Conservation (phyloP, 2,113 vertebrate species). For the Helogale parvula region DNA sequence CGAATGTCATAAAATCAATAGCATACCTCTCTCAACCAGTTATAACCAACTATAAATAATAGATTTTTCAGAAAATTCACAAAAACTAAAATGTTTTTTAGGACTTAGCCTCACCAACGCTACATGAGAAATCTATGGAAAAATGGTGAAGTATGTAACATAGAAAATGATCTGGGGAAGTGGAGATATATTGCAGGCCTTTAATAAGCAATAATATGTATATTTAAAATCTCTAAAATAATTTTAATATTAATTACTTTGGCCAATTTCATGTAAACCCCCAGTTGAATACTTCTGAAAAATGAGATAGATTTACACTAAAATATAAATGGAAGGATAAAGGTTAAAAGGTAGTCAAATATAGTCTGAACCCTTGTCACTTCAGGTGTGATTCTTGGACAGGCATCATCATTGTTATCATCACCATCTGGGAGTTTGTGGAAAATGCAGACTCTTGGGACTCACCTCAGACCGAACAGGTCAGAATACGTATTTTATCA, state of each 20-base stretch:
- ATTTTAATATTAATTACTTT: background rate
- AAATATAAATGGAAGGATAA: background rate
- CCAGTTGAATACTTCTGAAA: background rate
- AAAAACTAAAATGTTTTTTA: background rate
- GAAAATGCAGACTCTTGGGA: background rate
- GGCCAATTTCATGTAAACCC: background rate
- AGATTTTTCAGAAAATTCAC: background rate
- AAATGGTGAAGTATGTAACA: background rate
- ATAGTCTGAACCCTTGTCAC: background rate
- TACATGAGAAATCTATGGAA: background rate
- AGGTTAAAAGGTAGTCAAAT: background rate
- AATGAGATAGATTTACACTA: background rate
- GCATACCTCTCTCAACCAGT: background rate
- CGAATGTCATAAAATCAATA: background rate
- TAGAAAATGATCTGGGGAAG: background rate
- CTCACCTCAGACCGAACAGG: background rate
- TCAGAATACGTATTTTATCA: background rate
- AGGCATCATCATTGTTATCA: background rate
- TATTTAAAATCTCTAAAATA: background rate
- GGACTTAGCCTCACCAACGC: background rate
- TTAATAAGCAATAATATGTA: background rate
- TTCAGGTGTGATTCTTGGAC: background rate
- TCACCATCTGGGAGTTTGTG: background rate
- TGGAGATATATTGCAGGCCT: background rate
- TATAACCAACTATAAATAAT: background rate